Percentiles rank a stretch among this genome's conserved stretches.
Evolutionary conservation across 1,140 invertebrate species (phyloP).

Genomic region (Episyrphus balteatus): DNA sequence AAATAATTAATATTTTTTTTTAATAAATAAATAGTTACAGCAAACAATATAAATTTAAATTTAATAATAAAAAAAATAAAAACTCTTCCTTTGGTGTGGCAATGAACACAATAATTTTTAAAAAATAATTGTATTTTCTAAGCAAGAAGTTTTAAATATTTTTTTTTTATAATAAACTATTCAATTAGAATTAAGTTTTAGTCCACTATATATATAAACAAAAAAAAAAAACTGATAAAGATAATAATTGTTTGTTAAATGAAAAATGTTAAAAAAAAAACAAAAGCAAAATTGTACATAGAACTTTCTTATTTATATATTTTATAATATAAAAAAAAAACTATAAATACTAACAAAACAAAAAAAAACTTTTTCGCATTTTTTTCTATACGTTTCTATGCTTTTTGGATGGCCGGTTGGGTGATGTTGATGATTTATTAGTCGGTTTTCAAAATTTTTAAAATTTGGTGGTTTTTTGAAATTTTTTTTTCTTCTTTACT

Average conservation of each 20-base stretch:
- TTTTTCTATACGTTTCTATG: neutral
- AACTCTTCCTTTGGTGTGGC: neutral
- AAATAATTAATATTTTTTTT: too few species aligned
- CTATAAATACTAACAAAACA: conserved; percentile 3
- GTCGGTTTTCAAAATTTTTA: neutral
- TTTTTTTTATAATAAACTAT: neutral
- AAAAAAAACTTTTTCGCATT: conserved; percentile 6
- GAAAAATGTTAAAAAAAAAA: neutral
- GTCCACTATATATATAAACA: conserved; percentile 2
- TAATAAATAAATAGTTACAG: conserved; percentile 9
- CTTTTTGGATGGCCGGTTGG: neutral
- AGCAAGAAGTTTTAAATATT: too few species aligned
- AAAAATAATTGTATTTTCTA: too few species aligned
- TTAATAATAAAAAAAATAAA: neutral
- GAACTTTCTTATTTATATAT: conserved; percentile 13
- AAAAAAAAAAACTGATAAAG: conserved; percentile 4
- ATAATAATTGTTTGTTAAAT: neutral
- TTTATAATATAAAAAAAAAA: conserved; percentile 8
- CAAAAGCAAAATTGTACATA: neutral
- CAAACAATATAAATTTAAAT: neutral
- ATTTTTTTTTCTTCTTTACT: neutral
- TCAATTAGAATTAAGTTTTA: neutral
- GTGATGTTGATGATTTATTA: too few species aligned
- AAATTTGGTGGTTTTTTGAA: neutral
- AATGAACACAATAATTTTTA: neutral